Evolutionary conservation across 2,888 invertebrate genomes (phyloP), one percentile per base, ranked within the genome.

Genomic region (Mythimna ferrago): DNA sequence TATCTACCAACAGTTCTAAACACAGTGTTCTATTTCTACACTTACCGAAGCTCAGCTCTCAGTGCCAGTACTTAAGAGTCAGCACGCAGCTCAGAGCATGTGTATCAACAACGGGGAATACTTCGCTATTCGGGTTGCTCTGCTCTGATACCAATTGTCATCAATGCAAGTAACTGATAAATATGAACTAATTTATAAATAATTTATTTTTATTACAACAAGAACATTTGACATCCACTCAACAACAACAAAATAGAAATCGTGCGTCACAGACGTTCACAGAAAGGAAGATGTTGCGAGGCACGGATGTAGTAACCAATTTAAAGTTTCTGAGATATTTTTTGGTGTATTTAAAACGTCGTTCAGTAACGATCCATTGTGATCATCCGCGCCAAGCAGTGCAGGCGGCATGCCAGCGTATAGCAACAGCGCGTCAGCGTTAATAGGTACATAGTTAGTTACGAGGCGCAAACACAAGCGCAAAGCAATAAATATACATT

Each of bases 401-500:
- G 90, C 89, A 89, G 88, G 91, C 91, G 85, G 80, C 90, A 90
- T 90, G 89, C 90, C 89, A 91, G 91, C 91, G 83, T 81, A 84
- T 87, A 89, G 91, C 92, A 87, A 91, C 90, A 91, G 88, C 89
- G 92, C 92, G 83, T 83, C 89, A 90, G 92, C 90, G 82, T 92
- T 92, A 93, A 91, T 92, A 87, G 90, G 88, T 91, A 92, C 89
- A 89, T 91, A 90, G 90, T 93, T 92, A 92, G 89, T 89, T 90
- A 92, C 89, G 86, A 90, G 90, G 93, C 93, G 93, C 94, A 93
- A 93, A 94, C 94, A 89, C 76, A 95, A 94, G 95, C 94, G 93
- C 93, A 92, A 95, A 96, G 96, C 95, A 92, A 94, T 94, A 94
- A 95, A 93, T 95, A 91, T 94, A 95, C 94, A 94, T 95, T 95